Conservation (phyloP, 2,797 vertebrate genomes). For the Phyllotis vaccarum region DNA sequence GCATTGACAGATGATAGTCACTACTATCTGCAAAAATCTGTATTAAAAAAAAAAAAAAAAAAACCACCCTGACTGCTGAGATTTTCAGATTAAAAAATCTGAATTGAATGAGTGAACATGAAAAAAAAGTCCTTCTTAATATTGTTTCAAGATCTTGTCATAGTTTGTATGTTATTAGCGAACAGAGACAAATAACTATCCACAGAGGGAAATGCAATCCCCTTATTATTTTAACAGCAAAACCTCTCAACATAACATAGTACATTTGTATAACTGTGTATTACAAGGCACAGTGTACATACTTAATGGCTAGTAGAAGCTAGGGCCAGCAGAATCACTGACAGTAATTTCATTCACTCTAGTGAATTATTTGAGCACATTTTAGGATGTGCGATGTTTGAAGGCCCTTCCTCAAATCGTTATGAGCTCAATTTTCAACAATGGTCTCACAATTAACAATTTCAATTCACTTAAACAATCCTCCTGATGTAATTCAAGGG, state of each 20-base stretch:
- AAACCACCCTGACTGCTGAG: constrained; percentile 16
- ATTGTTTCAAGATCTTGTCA: constrained; percentile 6
- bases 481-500: neutral
- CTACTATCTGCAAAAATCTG: constrained; percentile 18
- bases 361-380: neutral
- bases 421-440: neutral
- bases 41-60: no score
- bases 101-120: constrained; percentile 33
- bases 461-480: neutral
- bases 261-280: neutral
- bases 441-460: neutral
- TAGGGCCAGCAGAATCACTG: neutral
- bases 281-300: neutral
- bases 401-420: neutral
- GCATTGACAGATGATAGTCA: constrained; percentile 58
- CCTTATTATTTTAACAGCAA: constrained; percentile 60
- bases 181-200: constrained; percentile 20
- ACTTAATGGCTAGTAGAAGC: constrained; percentile 32
- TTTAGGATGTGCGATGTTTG: neutral
- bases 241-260: constrained; percentile 32
- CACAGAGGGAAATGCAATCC: neutral
- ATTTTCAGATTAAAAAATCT: constrained; percentile 40
- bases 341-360: neutral
- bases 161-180: neutral
- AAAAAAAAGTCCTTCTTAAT: constrained; percentile 16